phyloP scores from a whole-genome alignment of 2,888 invertebrate species.

The Synergus umbraculus region DNA sequence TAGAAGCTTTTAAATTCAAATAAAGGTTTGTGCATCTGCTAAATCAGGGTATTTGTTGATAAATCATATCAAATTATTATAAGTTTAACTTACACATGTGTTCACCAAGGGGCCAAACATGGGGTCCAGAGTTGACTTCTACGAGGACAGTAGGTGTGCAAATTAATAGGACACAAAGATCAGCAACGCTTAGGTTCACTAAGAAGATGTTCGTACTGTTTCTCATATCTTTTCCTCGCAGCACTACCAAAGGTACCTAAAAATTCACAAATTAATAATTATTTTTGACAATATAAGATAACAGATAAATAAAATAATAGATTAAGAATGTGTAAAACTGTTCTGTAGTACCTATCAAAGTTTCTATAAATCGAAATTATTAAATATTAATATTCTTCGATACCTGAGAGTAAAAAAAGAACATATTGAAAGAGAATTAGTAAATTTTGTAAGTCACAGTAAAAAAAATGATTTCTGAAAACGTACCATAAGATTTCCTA shows the following conservation, averaged over 20 bases:
- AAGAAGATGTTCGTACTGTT: constrained; percentile 97
- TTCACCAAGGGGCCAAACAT: constrained; percentile 95
- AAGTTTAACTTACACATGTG: constrained; percentile 90
- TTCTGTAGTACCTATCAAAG: too few relatives aligned
- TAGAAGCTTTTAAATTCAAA: neutral
- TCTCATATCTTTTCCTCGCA: constrained; percentile 95
- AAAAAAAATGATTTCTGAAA: constrained; percentile 21
- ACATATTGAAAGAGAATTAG: neutral
- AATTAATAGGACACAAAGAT: constrained; percentile 92
- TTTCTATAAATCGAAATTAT: too few relatives aligned
- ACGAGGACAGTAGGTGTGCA: constrained; percentile 96
- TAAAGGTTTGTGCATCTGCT: neutral
- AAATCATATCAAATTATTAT: constrained; percentile 11
- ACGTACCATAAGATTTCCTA: constrained; percentile 91
- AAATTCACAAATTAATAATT: neutral
- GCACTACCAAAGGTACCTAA: constrained; percentile 89
- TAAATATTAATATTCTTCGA: too few relatives aligned
- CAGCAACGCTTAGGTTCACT: constrained; percentile 95
- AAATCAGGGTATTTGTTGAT: neutral
- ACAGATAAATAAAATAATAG: too few relatives aligned
- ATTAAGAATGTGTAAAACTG: too few relatives aligned
- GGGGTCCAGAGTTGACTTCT: constrained; percentile 94
- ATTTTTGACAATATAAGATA: neutral
- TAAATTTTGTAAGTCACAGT: constrained; percentile 40
- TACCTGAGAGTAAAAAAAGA: too few relatives aligned